A percentile compares a stretch with the other conserved stretches of the same genome.
phyloP scores from a whole-genome alignment of 2,797 vertebrate species.

The Halcyon badia region DNA sequence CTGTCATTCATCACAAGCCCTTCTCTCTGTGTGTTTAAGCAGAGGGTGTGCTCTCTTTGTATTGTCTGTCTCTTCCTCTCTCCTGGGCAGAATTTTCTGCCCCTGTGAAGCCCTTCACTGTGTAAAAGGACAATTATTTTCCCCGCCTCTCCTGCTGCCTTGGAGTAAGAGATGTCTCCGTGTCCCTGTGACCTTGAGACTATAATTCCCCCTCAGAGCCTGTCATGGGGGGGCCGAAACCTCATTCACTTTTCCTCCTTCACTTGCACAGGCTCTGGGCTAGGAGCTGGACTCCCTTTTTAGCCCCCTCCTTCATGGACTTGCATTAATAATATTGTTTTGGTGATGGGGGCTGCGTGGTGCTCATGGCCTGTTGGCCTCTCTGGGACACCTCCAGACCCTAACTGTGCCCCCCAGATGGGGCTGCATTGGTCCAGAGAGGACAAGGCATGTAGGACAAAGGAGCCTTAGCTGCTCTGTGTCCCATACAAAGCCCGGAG shows the following conservation, averaged over 20 bases:
- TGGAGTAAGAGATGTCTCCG: background rate
- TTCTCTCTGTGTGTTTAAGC: background rate
- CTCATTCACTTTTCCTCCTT: background rate
- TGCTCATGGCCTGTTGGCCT: background rate
- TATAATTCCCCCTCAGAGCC: no score
- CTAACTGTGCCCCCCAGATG: background rate
- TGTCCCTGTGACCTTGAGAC: background rate
- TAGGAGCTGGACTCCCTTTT: background rate
- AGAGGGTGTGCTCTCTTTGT: background rate
- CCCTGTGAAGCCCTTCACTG: background rate
- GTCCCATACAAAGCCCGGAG: background rate
- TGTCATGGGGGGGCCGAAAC: background rate
- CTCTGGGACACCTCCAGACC: background rate
- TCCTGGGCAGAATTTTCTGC: background rate
- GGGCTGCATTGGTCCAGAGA: background rate
- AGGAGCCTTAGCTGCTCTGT: rapidly evolving
- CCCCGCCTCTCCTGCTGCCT: background rate
- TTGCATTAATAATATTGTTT: background rate
- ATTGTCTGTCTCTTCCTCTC: background rate
- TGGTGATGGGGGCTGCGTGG: rapidly evolving
- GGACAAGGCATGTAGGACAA: rapidly evolving
- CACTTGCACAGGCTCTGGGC: background rate
- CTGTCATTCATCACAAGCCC: background rate
- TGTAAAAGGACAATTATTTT: rapidly evolving
- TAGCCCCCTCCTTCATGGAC: rapidly evolving